A percentile compares a stretch with the other conserved stretches of the same genome.
Evolutionary conservation across 2,113 vertebrate genomes (phyloP).

Genomic region (Psittacus erithacus): DNA sequence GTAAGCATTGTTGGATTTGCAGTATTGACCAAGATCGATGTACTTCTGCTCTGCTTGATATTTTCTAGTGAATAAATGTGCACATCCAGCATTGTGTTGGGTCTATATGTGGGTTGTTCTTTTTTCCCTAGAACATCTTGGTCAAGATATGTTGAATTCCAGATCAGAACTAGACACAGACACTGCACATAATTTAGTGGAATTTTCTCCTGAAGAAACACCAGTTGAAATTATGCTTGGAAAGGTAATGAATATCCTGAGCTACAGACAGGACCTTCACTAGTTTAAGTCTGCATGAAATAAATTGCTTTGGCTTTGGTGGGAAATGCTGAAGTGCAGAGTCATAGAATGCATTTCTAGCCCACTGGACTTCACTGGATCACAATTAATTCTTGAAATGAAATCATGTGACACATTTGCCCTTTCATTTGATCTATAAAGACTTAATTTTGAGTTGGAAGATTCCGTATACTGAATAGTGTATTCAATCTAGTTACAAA

Average conservation of each 20-base stretch:
- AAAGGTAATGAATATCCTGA: slow-evolving; percentile 68
- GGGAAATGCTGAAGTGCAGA: background rate
- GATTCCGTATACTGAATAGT: background rate
- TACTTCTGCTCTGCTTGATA: background rate
- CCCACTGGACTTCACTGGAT: background rate
- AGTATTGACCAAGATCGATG: background rate
- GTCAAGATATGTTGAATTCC: background rate
- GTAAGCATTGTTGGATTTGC: background rate
- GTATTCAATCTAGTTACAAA: background rate
- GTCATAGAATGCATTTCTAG: background rate
- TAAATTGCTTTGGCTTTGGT: background rate
- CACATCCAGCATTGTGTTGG: background rate
- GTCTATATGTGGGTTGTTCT: background rate
- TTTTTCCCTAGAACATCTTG: slow-evolving; percentile 3
- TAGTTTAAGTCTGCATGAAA: background rate
- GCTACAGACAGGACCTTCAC: background rate
- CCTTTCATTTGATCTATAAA: background rate
- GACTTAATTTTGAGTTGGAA: background rate
- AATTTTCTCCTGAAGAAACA: background rate
- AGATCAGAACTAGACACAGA: background rate
- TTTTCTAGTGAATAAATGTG: background rate
- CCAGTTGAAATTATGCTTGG: slow-evolving; percentile 68
- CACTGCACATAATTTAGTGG: no score
- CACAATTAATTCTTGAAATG: background rate
- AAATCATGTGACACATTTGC: background rate